Base-by-base conservation (phyloP, 92 coral and sea anemone species). In the Actinernus sp. region DNA sequence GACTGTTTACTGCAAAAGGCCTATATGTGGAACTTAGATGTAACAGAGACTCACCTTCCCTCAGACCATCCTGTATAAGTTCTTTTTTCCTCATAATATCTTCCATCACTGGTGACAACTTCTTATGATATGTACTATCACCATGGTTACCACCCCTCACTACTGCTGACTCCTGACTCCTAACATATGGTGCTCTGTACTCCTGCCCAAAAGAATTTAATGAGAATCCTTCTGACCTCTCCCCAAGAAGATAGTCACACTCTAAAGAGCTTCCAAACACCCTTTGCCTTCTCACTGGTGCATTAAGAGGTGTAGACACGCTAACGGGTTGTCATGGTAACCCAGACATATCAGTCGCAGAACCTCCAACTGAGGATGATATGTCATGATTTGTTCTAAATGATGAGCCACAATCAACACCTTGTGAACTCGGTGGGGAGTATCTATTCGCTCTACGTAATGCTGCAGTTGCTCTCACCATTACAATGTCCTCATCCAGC, bases 281-380 rank as follows among this genome's bases (percentile, higher is more conserved):
- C 23, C 76, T 54, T 6, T 48, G 54, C 18, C 76, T 16, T 44
- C 43, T 68, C 17, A 60, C 17, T 8, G 61, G 57, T 9, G 55
- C 49, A 20, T 58, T 58, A 39, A 90, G 41, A 51, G 96, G 96
- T 11, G 96, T 89, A n/a, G 96, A 89, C 92, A 89, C 75, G 25
- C 76, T 71, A 25, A 89, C 92, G 32, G 96, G 96, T 55, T 85
- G 88, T 92, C 92, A 85, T 62, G 84, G 84, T 17, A 73, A 68
- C 31, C 87, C 64, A 24, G 88, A 70, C 51, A 47, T 44, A 36
- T 77, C 81, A 68, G n/a, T n/a, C n/a, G n/a, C n/a, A n/a, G n/a
- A n/a, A n/a, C n/a, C 59, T 59, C 39, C 58, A 26, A 47, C 59
- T 64, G 1, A 64, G 59, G 3, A 56, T 47, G 51, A 29, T 31